Evolutionary conservation across 2,797 vertebrate genomes (phyloP).

Genomic region (Craterocephalus amniculus): DNA sequence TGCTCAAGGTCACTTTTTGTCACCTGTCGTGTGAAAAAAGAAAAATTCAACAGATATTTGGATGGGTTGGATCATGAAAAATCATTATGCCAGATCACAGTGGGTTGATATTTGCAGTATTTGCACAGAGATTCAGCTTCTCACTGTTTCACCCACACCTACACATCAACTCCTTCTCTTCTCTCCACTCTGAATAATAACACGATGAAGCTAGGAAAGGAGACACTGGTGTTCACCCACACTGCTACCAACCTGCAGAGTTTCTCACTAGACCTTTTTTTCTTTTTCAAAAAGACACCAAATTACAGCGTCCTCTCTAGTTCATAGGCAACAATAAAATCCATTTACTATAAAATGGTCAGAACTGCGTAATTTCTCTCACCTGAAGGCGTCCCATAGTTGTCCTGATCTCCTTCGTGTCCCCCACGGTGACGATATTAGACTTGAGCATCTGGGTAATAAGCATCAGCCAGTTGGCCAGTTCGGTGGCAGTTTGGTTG

Average conservation of each 20-base stretch:
- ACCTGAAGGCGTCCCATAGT: conserved; percentile 94
- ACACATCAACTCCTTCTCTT: neutral
- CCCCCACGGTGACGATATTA: conserved; percentile 97
- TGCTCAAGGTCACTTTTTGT: conserved; percentile 94
- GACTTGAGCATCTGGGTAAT: conserved; percentile 98
- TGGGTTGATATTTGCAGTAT: neutral
- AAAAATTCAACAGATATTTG: neutral
- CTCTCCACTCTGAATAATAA: no score
- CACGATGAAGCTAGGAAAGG: no score
- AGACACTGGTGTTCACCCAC: neutral
- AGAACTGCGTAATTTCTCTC: conserved; percentile 28
- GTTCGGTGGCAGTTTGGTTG: conserved; percentile 91
- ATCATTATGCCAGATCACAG: neutral
- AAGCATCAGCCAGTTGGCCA: conserved; percentile 93
- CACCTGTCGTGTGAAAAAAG: conserved; percentile 78
- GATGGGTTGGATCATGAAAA: neutral
- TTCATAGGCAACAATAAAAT: neutral
- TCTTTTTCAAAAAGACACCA: neutral
- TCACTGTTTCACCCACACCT: neutral
- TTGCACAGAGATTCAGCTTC: neutral
- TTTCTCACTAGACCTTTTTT: neutral
- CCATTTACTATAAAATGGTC: neutral
- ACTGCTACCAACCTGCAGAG: neutral
- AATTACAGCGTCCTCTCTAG: neutral
- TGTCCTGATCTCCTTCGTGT: conserved; percentile 91